Evolutionary conservation across 2,888 invertebrate genomes (phyloP).

Genomic region (Phlogophora meticulosa): DNA sequence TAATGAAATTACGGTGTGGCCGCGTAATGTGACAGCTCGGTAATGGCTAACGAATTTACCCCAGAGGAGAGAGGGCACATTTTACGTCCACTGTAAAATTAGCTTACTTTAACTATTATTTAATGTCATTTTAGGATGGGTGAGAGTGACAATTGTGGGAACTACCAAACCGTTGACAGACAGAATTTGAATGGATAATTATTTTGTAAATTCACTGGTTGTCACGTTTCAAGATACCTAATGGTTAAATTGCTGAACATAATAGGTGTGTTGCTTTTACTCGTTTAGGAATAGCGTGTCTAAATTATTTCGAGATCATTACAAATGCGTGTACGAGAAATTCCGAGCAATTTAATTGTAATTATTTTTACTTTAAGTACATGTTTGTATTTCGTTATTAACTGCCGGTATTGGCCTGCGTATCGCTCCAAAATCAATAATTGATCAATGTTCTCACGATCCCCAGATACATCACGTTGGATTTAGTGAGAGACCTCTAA

Average conservation of each 20-base stretch:
- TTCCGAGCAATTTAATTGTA: slow-evolving; percentile 55
- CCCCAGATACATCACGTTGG: slow-evolving; percentile 77
- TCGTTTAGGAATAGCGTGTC: slow-evolving; percentile 63
- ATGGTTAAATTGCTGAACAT: slow-evolving; percentile 66
- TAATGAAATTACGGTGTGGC: slow-evolving; percentile 75
- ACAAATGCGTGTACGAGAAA: slow-evolving; percentile 40
- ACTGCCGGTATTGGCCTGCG: slow-evolving; percentile 53
- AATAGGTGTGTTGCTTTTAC: slow-evolving; percentile 63
- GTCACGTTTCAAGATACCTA: slow-evolving; percentile 68
- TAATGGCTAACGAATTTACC: slow-evolving; percentile 79
- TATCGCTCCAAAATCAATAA: slow-evolving; percentile 82
- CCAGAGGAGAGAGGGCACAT: slow-evolving; percentile 69
- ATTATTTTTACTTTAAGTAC: slow-evolving; percentile 59
- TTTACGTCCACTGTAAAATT: slow-evolving; percentile 81
- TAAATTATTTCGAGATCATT: slow-evolving; percentile 59
- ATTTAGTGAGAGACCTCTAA: slow-evolving; percentile 86
- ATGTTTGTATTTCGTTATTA: slow-evolving; percentile 61
- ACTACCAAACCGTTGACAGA: slow-evolving; percentile 79
- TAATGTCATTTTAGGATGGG: slow-evolving; percentile 84
- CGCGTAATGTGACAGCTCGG: slow-evolving; percentile 80
- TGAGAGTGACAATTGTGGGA: slow-evolving; percentile 83
- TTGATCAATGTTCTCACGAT: slow-evolving; percentile 87
- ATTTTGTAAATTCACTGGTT: slow-evolving; percentile 74
- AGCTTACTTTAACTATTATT: slow-evolving; percentile 87
- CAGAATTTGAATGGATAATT: slow-evolving; percentile 81